phyloP scores from a whole-genome alignment of 2,888 invertebrate genomes.

The Glyphotaelius pellucidus region DNA sequence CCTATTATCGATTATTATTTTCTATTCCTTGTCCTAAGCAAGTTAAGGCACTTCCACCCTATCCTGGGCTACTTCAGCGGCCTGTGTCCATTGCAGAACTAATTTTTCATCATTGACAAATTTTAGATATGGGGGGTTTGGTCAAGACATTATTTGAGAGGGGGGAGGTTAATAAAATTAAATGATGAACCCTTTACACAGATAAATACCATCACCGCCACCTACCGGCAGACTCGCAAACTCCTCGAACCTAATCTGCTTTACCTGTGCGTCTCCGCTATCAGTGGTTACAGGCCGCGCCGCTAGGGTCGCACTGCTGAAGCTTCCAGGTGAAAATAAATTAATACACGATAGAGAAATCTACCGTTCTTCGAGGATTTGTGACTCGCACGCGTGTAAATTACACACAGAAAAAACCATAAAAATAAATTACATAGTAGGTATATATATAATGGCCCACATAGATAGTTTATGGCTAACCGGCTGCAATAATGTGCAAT shows the following conservation, averaged over 20 bases:
- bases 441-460: background rate
- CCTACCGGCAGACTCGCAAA: background rate
- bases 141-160: too few species aligned
- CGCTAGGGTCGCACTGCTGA: background rate
- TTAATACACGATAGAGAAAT: background rate
- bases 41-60: too few species aligned
- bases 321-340: background rate
- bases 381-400: background rate
- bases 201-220: background rate
- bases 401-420: background rate
- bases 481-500: background rate
- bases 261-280: background rate
- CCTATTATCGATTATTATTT: too few species aligned
- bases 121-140: too few species aligned
- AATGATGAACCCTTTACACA: too few species aligned
- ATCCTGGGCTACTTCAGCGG: too few species aligned
- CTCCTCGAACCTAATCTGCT: background rate
- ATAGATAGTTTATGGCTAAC: background rate
- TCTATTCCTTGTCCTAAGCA: too few species aligned
- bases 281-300: background rate
- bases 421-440: background rate
- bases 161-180: too few species aligned
- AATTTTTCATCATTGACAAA: too few species aligned
- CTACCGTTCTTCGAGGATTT: background rate
- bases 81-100: too few species aligned